Base-by-base conservation (phyloP, 2,888 invertebrate genomes). In the Ormyrus pomaceus region DNA sequence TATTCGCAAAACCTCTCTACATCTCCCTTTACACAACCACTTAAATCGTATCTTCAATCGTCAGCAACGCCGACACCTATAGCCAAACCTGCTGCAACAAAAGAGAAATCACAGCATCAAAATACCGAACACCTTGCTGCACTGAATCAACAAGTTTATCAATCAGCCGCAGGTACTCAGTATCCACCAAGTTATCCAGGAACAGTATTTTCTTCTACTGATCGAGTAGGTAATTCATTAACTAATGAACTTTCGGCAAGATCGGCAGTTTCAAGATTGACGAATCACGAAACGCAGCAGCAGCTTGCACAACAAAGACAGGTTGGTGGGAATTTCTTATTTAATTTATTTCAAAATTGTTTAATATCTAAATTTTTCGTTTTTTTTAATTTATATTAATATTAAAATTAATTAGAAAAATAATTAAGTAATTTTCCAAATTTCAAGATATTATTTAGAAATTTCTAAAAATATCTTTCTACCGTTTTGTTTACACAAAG, bases 121-220 rank as follows among this genome's bases (percentile, higher is more conserved):
- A 73, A 8, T 9, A 10, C 68, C 19, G 61, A 72, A 8, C 69
- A 71, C 50, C 13, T 76, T 9, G 58, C 62, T 7, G 50, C 69
- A 48, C 19, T 77, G 0, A 82, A 82, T 77, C 82, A 82, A 11
- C 76, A 76, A 19, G 64, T 69, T 3, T 79, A 77, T 61, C 79
- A 73, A 10, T 19, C 79, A 19, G 77, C 88, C 1, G 7, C 87
- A 13, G 84, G 84, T 82, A 78, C 77, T 5, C 88, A 89, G 68
- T 89, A 87, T 83, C 85, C 88, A 5, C 76, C 88, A 5, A 81
- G 85, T 0, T 90, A 88, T 77, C 83, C 78, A 4, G 72, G 84
- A 2, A 89, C 87, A 65, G 87, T 85, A 69, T 89, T 88, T 59
- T 19, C 87, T 0, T 82, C 84, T n/a, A 83, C 83, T 19, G 88